A percentile compares a stretch with the other conserved stretches of the same genome.
phyloP scores from a whole-genome alignment of 2,888 invertebrate species.

The Lysandra coridon region DNA sequence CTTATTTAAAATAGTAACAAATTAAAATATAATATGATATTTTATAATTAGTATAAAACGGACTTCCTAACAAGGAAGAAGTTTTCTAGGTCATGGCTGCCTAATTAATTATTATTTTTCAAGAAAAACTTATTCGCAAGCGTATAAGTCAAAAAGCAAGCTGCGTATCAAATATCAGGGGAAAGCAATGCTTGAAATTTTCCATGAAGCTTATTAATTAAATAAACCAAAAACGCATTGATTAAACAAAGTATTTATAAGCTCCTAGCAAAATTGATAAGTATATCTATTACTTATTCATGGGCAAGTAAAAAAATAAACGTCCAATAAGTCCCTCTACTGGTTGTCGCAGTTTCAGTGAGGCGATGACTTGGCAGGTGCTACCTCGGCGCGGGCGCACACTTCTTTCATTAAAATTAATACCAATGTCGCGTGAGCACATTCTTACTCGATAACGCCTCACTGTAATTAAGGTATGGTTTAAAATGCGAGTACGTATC shows the following conservation, averaged over 20 bases:
- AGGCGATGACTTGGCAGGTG: slow-evolving; percentile 72
- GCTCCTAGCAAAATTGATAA: slow-evolving; percentile 1
- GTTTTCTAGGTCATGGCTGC: not conserved
- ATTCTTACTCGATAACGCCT: slow-evolving; percentile 81
- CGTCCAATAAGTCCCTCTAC: slow-evolving; percentile 36
- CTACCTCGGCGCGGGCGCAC: slow-evolving; percentile 63
- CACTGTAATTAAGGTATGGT: slow-evolving; percentile 75
- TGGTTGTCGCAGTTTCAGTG: slow-evolving; percentile 57
- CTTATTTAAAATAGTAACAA: not conserved
- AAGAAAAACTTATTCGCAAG: not conserved
- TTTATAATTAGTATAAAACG: not conserved
- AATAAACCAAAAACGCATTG: not conserved
- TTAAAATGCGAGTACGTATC: slow-evolving; percentile 47
- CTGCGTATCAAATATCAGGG: too few relatives aligned
- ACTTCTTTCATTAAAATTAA: slow-evolving; percentile 81
- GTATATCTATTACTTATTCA: slow-evolving; percentile 9
- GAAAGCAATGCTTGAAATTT: not conserved
- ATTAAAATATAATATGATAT: not conserved
- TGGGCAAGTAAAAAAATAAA: slow-evolving; percentile 24
- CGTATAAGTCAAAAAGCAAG: too few relatives aligned
- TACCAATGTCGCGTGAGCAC: slow-evolving; percentile 80
- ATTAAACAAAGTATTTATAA: not conserved
- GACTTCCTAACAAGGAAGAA: not conserved
- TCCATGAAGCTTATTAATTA: not conserved
- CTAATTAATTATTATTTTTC: not conserved